Evolutionary conservation across 1,140 invertebrate genomes (phyloP), one percentile per base, ranked within the genome.

Genomic region (Aphaenogaster rudis): DNA sequence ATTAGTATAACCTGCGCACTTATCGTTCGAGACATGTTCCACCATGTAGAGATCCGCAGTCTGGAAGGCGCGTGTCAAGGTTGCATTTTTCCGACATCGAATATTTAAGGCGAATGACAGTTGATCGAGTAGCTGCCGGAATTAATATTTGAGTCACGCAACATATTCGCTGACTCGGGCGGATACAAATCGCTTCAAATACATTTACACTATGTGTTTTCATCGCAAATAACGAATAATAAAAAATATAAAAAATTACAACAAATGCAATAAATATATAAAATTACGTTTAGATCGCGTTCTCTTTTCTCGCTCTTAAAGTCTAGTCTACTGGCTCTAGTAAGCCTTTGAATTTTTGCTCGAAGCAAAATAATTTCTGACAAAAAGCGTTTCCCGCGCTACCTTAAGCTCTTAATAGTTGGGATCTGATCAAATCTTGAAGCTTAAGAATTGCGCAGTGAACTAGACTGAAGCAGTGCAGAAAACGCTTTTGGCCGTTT

Each of bases 31-130:
- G 59, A 63, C 45, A 50, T 63, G 48, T 84, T 48, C 64, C 42
- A 42, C n/a, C 74, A 33, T 80, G 28, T 3, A 50, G 54, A 69
- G 88, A 89, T 78, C 61, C 66, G 61, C 86, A 33, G 33, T 84
- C 74, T 61, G 28, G n/a, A n/a, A 76, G 79, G 36, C 77, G 74
- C 89, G 85, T 91, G 91, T 92, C 93, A 93, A 93, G 93, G 92
- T 93, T 88, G 91, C 88, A 92, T 94, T 94, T 94, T 76, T 91
- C 92, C 92, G 86, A 80, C 86, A 86, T 76, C 86, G 88, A 93
- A 93, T 94, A 92, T 87, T 86, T 82, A 59, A 89, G 45, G 11
- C 33, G 36, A 52, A 42, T 9, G 17, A 71, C 42, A 45, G 48
- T 21, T 13, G 64, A 78, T 63, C 28, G 28, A 15, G 15, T n/a